Conservation (phyloP, 2,797 vertebrate genomes). For the Rhynchonycteris naso region DNA sequence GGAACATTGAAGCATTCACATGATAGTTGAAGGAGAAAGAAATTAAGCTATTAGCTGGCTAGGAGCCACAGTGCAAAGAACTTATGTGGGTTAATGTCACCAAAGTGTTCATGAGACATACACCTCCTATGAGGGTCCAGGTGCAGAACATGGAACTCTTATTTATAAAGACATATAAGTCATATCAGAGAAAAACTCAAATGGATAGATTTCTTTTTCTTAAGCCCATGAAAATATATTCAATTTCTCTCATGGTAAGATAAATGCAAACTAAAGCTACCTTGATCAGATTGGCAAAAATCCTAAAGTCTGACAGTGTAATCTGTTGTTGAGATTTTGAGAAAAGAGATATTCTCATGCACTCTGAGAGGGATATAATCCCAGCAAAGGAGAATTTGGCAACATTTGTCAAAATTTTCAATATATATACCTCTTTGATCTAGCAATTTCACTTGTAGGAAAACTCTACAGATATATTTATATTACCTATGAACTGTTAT, state of each 20-base stretch:
- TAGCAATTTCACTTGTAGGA: neutral
- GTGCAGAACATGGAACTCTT: neutral
- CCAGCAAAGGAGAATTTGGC: neutral
- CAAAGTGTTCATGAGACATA: neutral
- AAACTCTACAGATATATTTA: neutral
- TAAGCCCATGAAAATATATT: slow-evolving; percentile 11
- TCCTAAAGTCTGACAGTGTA: neutral
- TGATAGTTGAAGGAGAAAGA: neutral
- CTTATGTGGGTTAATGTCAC: neutral
- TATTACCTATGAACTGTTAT: neutral
- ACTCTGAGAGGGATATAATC: neutral
- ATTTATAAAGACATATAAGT: neutral
- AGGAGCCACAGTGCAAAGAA: neutral
- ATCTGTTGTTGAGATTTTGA: neutral
- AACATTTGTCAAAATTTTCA: slow-evolving; percentile 5
- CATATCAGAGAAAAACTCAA: neutral
- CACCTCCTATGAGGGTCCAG: neutral
- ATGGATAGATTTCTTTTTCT: neutral
- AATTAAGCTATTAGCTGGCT: neutral
- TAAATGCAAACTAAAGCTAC: slow-evolving; percentile 23
- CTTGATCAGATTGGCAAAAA: neutral
- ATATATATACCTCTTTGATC: neutral
- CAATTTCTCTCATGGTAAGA: neutral
- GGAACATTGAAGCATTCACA: neutral
- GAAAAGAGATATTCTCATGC: neutral